Base-by-base conservation (phyloP, 2,113 vertebrate species). In the Grammomys surdaster region DNA sequence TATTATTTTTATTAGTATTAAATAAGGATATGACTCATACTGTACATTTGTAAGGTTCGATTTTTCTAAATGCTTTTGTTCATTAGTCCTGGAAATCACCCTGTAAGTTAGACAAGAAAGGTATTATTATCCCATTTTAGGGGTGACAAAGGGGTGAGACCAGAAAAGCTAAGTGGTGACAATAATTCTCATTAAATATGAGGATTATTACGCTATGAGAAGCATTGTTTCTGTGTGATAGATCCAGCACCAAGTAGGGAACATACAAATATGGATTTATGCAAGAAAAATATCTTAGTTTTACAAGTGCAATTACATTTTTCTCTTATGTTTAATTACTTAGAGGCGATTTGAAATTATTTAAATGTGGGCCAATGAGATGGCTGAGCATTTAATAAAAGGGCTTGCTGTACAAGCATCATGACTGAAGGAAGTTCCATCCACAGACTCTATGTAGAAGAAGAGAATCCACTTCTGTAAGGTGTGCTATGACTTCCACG, bases 21-120 rank as follows among this genome's bases (percentile, higher is more conserved):
- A 95, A 65, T 89, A 89, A 91, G 77, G n/a, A 88, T 78, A 77
- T 88, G 81, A 95, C 91, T 89, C 89, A 94, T 60, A 69, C 33
- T 86, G n/a, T 88, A 73, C 89, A 94, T 92, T 96, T 95, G 33
- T 92, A 90, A 76, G 16, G 72, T 96, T 95, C 69, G 54, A 93
- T 78, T 81, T 92, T 97, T 76, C 90, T 91, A 88, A 96, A 93
- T 46, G 81, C 46, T 93, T 97, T 95, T 90, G 16, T 96, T 94
- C 69, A 67, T 96, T 80, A 95, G 67, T 90, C 46, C 69, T 96
- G 69, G 43, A 93, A 96, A 82, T 87, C 88, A 89, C 58, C 76
- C 76, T 94, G 60, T 85, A 94, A 60, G 31, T 95, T 93, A 95
- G 33, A 80, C 51, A 96, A 69, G 81, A 90, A 92, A 93, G 48